Conservation (phyloP, 2,797 vertebrate species). For the Rhinoraja longicauda region DNA sequence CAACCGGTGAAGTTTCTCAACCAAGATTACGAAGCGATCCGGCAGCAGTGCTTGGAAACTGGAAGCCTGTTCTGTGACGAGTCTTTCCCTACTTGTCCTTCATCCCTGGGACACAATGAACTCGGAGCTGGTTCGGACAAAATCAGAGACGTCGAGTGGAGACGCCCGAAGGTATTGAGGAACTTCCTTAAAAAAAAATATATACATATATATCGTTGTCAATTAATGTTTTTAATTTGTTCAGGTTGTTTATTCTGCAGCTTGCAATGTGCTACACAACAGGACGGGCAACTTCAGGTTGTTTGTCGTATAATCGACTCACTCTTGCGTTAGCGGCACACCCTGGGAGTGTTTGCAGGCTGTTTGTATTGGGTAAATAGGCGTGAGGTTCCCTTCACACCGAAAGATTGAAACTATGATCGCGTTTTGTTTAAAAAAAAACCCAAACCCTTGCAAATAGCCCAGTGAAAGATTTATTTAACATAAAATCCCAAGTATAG, state of each 20-base stretch:
- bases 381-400: not conserved
- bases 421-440: not conserved
- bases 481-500: too few species aligned
- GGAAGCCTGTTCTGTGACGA: constrained; percentile 76
- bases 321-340: not conserved
- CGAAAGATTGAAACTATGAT: not conserved
- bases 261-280: not conserved
- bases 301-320: not conserved
- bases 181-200: not conserved
- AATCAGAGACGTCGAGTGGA: constrained; percentile 74
- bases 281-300: not conserved
- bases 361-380: not conserved
- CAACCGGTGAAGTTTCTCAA: constrained; percentile 67
- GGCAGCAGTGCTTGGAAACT: constrained; percentile 53
- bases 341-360: not conserved
- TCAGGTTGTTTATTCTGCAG: not conserved
- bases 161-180: constrained; percentile 64
- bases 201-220: too few species aligned
- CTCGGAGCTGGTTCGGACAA: constrained; percentile 72
- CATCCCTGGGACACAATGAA: constrained; percentile 75
- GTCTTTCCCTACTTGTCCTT: constrained; percentile 63
- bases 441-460: too few species aligned
- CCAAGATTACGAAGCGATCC: constrained; percentile 68
- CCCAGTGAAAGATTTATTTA: too few species aligned
- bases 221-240: not conserved